These are phyloP conservation scores for Oxycera nigricornis DNA, from an alignment of 2,888 invertebrate species.

Conservation along the genomic window DNA sequence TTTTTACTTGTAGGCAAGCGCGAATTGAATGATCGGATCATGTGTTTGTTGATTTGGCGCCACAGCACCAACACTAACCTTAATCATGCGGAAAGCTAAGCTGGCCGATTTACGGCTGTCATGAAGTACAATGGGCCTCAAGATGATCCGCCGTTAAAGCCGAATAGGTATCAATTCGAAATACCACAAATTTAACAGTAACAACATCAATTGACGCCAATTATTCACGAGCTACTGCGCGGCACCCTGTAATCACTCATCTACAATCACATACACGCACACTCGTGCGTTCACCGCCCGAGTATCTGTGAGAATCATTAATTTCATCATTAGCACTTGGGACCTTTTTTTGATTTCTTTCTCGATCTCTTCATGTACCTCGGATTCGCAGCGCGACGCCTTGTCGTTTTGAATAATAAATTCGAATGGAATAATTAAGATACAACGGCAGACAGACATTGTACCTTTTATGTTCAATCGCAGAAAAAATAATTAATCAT, in stretches of 20 bases:
- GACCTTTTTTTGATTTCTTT: not conserved
- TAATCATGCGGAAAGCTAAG: constrained; percentile 23
- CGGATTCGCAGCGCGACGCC: not conserved
- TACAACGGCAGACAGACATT: constrained; percentile 1
- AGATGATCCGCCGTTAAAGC: constrained; percentile 20
- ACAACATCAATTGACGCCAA: constrained; percentile 35
- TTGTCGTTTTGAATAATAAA: constrained; percentile 11
- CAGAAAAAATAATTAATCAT: constrained; percentile 36
- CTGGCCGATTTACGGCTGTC: constrained; percentile 35
- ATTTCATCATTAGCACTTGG: constrained; percentile 34
- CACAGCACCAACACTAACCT: constrained; percentile 8
- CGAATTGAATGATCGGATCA: not conserved
- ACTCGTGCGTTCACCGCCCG: not conserved
- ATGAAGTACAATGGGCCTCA: constrained; percentile 5
- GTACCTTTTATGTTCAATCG: constrained; percentile 8
- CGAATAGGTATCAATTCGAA: constrained; percentile 30
- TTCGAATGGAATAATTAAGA: constrained; percentile 28
- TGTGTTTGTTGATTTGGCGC: constrained; percentile 34
- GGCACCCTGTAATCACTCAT: constrained; percentile 23
- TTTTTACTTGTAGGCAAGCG: not conserved
- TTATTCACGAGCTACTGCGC: constrained; percentile 34
- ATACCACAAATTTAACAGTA: constrained; percentile 32
- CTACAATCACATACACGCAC: not conserved
- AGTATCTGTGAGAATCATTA: constrained; percentile 11
- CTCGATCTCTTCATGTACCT: not conserved